Base-by-base conservation (phyloP, 2,888 invertebrate species). In the Drosophila greeni region DNA sequence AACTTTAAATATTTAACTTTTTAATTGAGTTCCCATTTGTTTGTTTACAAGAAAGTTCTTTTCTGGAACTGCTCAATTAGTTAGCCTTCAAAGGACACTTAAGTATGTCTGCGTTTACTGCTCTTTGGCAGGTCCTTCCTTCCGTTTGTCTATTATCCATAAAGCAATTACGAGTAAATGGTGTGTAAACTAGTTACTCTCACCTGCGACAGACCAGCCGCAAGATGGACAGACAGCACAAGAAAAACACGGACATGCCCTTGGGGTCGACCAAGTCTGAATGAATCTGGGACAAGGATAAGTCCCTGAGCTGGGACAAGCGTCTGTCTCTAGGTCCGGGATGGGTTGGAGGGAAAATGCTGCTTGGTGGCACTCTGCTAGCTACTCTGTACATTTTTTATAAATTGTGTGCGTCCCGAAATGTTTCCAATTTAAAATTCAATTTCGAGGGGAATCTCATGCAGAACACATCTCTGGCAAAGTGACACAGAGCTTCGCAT, bases 391-490 rank as follows among this genome's bases (percentile, higher is more conserved):
- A 20, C 45, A 45, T 45, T 45, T 43, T 45, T 45, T 45, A 45
- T 45, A 45, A 31, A 31, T 20, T 31, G 5, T 45, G 29, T 45
- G 29, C 45, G n/a, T 26, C 26, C 34, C n/a, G 20, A 53, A 52
- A 43, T 70, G 42, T 51, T 18, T 16, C 42, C 40, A 57, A 64
- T 56, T 55, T 60, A n/a, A 40, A 64, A 64, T 72, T 64, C 36
- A 62, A 57, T 31, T 62, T 45, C 29, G 29, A 16, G 18, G 18
- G 18, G 18, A 31, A 45, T 31, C 29, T 45, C 29, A 12, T 8
- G 45, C 29, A 45, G 29, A 45, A 29, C 18, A 12, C 26, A 18
- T 12, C 26, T 18, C 18, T 29, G 26, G 43, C 43, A 43, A 18
- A 45, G 12, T 29, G 45, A 45, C 29, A 29, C 45, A 8, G 45